Base-by-base conservation (phyloP, 2,797 vertebrate species). In the Galagoides demidoff region DNA sequence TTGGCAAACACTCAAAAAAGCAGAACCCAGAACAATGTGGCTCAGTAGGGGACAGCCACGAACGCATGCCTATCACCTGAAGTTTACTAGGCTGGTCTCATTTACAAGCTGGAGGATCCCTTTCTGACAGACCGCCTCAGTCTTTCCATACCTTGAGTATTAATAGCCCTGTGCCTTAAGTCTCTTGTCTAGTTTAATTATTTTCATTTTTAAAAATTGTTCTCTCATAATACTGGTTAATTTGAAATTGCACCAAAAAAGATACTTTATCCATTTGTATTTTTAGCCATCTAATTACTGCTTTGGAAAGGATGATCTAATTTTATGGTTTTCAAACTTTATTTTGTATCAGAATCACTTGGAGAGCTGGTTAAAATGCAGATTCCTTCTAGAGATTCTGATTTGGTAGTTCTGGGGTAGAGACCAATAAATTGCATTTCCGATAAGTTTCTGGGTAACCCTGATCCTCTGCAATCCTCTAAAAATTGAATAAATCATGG, bases 201-300 rank as follows among this genome's bases (percentile, higher is more conserved):
- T 91, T 97, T 96, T 96, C 57, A 93, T 94, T 96, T 92, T 74
- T 3, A 79, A 96, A 96, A 95, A 43, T 66, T 92, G 9, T 95
- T 68, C 82, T 95, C 37, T 85, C 94, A 88, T 95, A 96, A 95
- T 97, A 87, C 34, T 90, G 78, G 68, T 81, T 94, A 89, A 94
- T 95, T 96, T 96, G 84, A 95, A 96, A 95, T 79, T 85, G 37
- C 23, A 88, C n/a, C 39, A 39, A 63, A 87, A 94, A 95, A 92
- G 95, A 86, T 90, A 79, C 31, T 86, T 73, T 73, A 91, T 95
- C 87, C 85, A 78, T 22, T 90, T 63, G 1, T 94, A 78, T 95
- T 97, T 97, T 49, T 76, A 92, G 49, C 57, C n/a, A 74, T 59
- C 57, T 87, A 57, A 92, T 97, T 85, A 95, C 66, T 79, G 91